Percentiles rank a stretch among this genome's conserved stretches.
Conservation (phyloP, 2,888 invertebrate species). For the Gymnosoma rotundatum region DNA sequence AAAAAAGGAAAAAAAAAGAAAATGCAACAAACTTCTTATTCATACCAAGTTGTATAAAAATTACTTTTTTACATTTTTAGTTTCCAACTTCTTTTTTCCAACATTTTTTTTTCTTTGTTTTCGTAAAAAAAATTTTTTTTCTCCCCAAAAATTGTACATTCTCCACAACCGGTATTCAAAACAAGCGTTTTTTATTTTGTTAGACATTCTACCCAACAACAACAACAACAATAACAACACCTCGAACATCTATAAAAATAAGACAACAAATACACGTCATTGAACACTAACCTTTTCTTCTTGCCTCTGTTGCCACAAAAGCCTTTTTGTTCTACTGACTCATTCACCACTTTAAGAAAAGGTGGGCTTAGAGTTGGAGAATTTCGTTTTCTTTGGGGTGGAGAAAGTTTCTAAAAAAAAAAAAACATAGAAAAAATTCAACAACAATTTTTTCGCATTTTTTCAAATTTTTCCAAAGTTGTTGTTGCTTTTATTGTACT, state of each 20-base stretch:
- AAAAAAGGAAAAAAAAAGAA: constrained; percentile 28
- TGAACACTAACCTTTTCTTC: constrained; percentile 62
- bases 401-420: constrained; percentile 65
- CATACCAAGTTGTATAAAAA: constrained; percentile 22
- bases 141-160: constrained; percentile 53
- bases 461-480: constrained; percentile 50
- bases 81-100: constrained; percentile 19
- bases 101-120: constrained; percentile 5
- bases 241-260: constrained; percentile 29
- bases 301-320: constrained; percentile 14
- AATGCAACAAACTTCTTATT: constrained; percentile 58
- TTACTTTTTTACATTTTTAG: constrained; percentile 26
- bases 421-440: constrained; percentile 46
- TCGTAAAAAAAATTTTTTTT: neutral
- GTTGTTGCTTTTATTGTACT: constrained; percentile 30
- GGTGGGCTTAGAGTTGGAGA: neutral
- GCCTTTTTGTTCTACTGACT: constrained; percentile 4
- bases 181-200: constrained; percentile 47
- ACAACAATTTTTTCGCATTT: constrained; percentile 70
- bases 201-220: constrained; percentile 50
- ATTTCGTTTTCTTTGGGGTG: constrained; percentile 38
- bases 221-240: neutral
- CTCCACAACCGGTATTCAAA: constrained; percentile 68
- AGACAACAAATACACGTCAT: constrained; percentile 56
- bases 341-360: constrained; percentile 2